Conservation (phyloP, 2,113 vertebrate species). For the Lonchura striata region DNA sequence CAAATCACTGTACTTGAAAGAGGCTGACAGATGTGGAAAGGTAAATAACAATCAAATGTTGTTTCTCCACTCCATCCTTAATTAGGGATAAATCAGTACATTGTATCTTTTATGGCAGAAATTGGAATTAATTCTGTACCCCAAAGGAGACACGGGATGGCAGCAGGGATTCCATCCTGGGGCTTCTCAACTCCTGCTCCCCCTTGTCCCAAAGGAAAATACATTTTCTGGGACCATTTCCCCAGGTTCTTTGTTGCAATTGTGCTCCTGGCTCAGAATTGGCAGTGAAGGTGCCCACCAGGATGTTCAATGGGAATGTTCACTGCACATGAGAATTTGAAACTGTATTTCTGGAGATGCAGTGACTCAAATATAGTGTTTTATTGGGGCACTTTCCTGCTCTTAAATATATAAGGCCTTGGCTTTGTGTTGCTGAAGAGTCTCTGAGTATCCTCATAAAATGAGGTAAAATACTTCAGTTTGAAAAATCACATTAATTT, state of each 20-base stretch:
- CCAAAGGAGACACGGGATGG: not conserved
- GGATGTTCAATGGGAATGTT: not conserved
- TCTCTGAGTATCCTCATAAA: not conserved
- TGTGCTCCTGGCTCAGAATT: not conserved
- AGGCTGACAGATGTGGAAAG: slow-evolving; percentile 35
- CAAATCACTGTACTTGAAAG: slow-evolving; percentile 47
- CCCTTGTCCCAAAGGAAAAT: not conserved
- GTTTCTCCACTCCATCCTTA: slow-evolving; percentile 17
- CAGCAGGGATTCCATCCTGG: not conserved
- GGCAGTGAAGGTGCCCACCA: not conserved
- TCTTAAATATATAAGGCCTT: not conserved
- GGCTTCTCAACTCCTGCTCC: not conserved
- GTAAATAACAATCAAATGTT: slow-evolving; percentile 56
- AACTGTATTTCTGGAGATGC: not conserved
- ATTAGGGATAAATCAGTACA: slow-evolving; percentile 35
- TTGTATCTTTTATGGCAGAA: slow-evolving; percentile 17
- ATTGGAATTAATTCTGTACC: not conserved
- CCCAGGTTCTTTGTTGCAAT: not conserved
- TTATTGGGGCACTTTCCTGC: not conserved
- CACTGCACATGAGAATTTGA: not conserved
- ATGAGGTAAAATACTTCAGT: not conserved
- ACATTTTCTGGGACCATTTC: not conserved
- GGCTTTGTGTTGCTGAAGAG: not conserved
- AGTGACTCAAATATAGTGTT: not conserved
- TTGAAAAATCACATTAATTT: not conserved